phyloP scores from a whole-genome alignment of 2,113 vertebrate genomes.

The Python bivittatus region DNA sequence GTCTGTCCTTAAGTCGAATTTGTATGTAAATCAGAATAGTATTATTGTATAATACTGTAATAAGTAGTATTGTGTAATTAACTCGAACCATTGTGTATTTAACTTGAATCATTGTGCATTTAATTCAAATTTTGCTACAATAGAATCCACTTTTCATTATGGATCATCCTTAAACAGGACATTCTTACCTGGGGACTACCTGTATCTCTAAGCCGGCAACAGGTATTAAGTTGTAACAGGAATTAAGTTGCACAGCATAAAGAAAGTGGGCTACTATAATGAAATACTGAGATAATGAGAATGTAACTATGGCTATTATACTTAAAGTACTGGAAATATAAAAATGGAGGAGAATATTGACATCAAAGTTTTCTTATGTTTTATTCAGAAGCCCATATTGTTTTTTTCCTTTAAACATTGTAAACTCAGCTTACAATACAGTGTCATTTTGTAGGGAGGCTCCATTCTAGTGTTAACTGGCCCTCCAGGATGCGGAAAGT shows the following conservation, averaged over 20 bases:
- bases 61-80: too few species aligned
- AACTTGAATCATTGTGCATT: too few species aligned
- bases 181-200: too few species aligned
- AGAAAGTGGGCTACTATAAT: not conserved
- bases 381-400: not conserved
- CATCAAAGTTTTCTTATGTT: not conserved
- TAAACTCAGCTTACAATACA: conserved; percentile 26
- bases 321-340: not conserved
- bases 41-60: too few species aligned
- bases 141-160: too few species aligned
- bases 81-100: too few species aligned
- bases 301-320: not conserved
- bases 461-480: conserved; percentile 87
- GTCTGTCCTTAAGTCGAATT: too few species aligned
- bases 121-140: too few species aligned
- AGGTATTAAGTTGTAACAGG: not conserved
- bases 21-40: too few species aligned
- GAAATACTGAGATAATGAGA: not conserved
- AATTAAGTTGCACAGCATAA: not conserved
- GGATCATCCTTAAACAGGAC: too few species aligned
- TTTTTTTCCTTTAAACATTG: not conserved
- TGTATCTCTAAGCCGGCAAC: not conserved
- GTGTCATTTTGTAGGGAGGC: conserved; percentile 73
- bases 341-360: not conserved
- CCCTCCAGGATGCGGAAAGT: conserved; percentile 93